Evolutionary conservation across 2,797 vertebrate genomes (phyloP), one percentile per base, ranked within the genome.

Genomic region (Psittacula echo): DNA sequence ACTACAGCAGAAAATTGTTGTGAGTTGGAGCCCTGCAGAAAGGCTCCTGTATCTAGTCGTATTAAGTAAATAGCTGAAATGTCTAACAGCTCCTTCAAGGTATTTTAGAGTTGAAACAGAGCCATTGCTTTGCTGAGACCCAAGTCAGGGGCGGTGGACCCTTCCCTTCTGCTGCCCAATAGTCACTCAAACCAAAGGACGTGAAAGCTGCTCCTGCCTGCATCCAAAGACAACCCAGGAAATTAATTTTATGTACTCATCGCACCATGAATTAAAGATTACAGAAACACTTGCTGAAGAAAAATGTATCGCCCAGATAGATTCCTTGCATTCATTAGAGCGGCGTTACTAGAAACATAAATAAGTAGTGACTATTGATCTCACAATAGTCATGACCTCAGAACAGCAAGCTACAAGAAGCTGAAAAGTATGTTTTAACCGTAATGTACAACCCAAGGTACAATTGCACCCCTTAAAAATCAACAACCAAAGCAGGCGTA

Each of bases 251-350:
- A 80, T 75, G 80, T 92, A 73, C 91, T 93, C 91, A 94, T 87
- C 76, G 72, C 77, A 56, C 85, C 80, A 91, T 93, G 85, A 96
- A 97, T 96, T 97, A 95, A 96, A 97, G 95, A 96, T 97, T 89
- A 93, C 75, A 94, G 90, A 92, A 88, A 88, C 48, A 92, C 60
- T 87, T 64, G 81, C 87, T 80, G 85, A 61, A 90, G 83, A 89
- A 89, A 86, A 86, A 88, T 39, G 94, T 89, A 91, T 76, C 32
- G 37, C 78, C 51, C 54, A 93, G 90, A 91, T 65, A 96, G 92
- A 94, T 92, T 95, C 95, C 90, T 64, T 74, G 95, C 96, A 90
- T 96, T 96, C 93, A 96, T 98, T 97, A 98, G 89, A 97, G 95
- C 87, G 23, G 94, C 81, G 94, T 97, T 97, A 97, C 95, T 97